Base-by-base conservation (phyloP, 2,797 vertebrate genomes). In the Lerista edwardsae region DNA sequence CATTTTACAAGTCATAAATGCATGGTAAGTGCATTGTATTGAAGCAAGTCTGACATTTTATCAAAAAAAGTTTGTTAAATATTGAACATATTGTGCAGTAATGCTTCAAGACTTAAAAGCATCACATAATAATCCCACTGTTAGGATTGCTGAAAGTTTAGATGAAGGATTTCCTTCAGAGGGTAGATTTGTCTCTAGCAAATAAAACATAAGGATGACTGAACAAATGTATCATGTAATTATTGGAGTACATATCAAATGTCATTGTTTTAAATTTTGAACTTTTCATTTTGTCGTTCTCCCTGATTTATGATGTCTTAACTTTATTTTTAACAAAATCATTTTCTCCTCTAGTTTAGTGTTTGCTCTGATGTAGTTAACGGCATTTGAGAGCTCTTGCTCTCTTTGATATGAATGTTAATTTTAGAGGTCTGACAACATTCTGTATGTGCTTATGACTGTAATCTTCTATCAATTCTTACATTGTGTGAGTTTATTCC, bases 141-240 rank as follows among this genome's bases (percentile, higher is more conserved):
- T 59, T 85, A 62, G 21, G 34, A 57, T 44, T 12, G 29, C 47
- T 73, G 47, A 79, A 36, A 65, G 73, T 27, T 39, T 23, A 74
- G 71, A 74, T 39, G 36, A 12, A n/a, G 27, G 41, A 27, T 51
- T 57, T 36, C n/a, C 7, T n/a, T 55, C 25, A 21, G 39, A 27
- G 47, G 47, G 12, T 51, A 51, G 47, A 51, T 6, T 51, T 51
- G 47, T 51, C 47, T 51, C 47, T 51, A 51, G 47, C 7, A 11
- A 84, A 84, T 1, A 62, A 86, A 75, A 73, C 39, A 47, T 10
- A 67, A 79, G 87, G 81, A 86, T 59, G 74, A 47, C 80, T 39
- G 15, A 6, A 2, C 0, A 0, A n/a, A n/a, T n/a, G n/a, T 62
- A 51, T 41, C 59, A 10, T 29, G 15, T 5, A 44, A 64, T 25